These are phyloP conservation scores for Limnephilus rhombicus DNA, from an alignment of 2,888 invertebrate species.

Conservation along the genomic window DNA sequence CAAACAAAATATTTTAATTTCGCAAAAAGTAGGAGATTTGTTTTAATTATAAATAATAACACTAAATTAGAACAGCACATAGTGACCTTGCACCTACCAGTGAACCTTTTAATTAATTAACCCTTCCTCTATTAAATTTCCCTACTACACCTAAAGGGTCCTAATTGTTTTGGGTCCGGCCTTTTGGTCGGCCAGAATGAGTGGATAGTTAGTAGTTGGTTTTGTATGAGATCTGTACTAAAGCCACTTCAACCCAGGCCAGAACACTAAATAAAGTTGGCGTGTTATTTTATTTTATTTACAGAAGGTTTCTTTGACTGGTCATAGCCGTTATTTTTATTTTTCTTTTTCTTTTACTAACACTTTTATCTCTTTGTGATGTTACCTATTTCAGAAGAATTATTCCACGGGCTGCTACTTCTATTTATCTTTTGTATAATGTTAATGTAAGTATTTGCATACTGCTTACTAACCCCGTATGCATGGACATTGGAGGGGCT, in stretches of 20 bases:
- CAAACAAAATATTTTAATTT: background rate
- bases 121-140: constrained; percentile 12
- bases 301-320: too few relatives aligned
- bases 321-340: too few relatives aligned
- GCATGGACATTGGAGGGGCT: too few relatives aligned
- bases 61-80: background rate
- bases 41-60: background rate
- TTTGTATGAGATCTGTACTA: background rate
- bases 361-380: too few relatives aligned
- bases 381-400: too few relatives aligned
- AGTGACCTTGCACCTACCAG: background rate
- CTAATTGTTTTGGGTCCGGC: constrained; percentile 20
- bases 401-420: too few relatives aligned
- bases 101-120: constrained; percentile 6
- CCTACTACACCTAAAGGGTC: background rate
- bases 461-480: too few relatives aligned
- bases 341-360: too few relatives aligned
- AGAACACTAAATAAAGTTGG: too few relatives aligned
- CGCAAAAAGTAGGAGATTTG: background rate
- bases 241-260: background rate
- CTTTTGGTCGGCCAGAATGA: constrained; percentile 3
- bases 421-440: too few relatives aligned
- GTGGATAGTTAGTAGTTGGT: constrained; percentile 23
- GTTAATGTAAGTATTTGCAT: too few relatives aligned
- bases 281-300: too few relatives aligned